A percentile compares a stretch with the other conserved stretches of the same genome.
phyloP scores from a whole-genome alignment of 2,888 invertebrate genomes.

The Thereva nobilitata region DNA sequence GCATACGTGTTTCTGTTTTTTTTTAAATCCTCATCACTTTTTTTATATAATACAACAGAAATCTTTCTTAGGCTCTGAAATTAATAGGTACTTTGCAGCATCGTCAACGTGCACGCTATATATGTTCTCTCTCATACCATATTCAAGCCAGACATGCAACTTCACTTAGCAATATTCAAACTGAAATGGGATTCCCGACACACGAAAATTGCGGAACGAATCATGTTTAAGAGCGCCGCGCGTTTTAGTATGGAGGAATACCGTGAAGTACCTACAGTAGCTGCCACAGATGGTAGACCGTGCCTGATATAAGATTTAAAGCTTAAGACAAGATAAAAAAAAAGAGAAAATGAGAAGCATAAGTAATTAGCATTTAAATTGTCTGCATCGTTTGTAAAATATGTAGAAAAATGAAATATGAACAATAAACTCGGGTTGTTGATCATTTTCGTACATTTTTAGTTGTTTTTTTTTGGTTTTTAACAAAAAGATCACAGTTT shows the following conservation, averaged over 20 bases:
- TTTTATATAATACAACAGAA: too few species aligned
- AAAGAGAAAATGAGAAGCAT: constrained; percentile 17
- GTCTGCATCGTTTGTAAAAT: constrained; percentile 24
- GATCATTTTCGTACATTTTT: too few species aligned
- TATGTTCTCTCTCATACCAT: too few species aligned
- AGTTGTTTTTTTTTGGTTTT: too few species aligned
- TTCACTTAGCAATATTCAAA: background rate
- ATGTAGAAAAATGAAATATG: background rate
- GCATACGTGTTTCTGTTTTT: too few species aligned
- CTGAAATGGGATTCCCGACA: constrained; percentile 30
- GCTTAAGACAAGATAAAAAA: constrained; percentile 33
- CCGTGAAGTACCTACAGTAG: constrained; percentile 32
- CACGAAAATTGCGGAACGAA: constrained; percentile 34
- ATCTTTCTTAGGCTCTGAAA: too few species aligned
- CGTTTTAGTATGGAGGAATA: constrained; percentile 9
- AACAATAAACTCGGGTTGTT: too few species aligned
- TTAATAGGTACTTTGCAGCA: too few species aligned
- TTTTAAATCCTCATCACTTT: too few species aligned
- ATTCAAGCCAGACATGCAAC: too few species aligned
- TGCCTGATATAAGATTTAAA: constrained; percentile 34
- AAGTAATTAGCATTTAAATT: constrained; percentile 39
- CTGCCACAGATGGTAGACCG: constrained; percentile 30
- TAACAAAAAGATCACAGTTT: too few species aligned
- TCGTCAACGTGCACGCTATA: too few species aligned
- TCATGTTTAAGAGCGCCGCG: constrained; percentile 16